phyloP scores from a whole-genome alignment of 2,888 invertebrate species.

The Apodemia hepburni region DNA sequence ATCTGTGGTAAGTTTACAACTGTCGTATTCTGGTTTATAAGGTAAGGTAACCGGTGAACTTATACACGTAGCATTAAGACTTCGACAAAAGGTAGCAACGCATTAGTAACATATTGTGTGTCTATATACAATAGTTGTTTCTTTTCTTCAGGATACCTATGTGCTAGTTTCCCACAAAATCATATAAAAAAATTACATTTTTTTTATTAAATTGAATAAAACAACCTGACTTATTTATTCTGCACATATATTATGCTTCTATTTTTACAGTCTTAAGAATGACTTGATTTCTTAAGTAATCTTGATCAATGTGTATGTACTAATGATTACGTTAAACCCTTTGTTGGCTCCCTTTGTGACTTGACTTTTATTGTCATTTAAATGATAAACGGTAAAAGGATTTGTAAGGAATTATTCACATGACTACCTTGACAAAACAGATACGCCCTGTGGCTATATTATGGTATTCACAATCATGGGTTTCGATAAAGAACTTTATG shows the following conservation, averaged over 20 bases:
- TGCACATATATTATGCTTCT: background rate
- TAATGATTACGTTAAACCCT: conserved; percentile 35
- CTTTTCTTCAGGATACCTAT: no score
- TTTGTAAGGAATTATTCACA: conserved; percentile 72
- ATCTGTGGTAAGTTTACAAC: no score
- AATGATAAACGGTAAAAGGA: conserved; percentile 77
- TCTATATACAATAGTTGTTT: no score
- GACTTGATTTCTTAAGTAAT: conserved; percentile 17
- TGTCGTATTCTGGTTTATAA: no score
- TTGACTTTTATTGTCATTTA: conserved; percentile 72
- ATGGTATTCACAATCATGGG: conserved; percentile 32
- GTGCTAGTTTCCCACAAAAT: no score
- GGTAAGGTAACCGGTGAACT: no score
- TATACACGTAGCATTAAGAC: no score
- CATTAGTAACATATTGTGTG: no score
- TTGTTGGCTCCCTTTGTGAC: conserved; percentile 56
- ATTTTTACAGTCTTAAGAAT: background rate
- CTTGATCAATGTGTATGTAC: conserved; percentile 26
- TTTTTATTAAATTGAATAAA: no score
- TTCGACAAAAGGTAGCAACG: no score
- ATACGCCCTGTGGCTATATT: conserved; percentile 75
- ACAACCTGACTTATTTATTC: background rate
- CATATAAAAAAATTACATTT: no score
- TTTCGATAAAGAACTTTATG: conserved; percentile 32
- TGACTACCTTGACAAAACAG: conserved; percentile 68